phyloP scores from a whole-genome alignment of 2,888 invertebrate genomes.

The Alentia gelatinosa region DNA sequence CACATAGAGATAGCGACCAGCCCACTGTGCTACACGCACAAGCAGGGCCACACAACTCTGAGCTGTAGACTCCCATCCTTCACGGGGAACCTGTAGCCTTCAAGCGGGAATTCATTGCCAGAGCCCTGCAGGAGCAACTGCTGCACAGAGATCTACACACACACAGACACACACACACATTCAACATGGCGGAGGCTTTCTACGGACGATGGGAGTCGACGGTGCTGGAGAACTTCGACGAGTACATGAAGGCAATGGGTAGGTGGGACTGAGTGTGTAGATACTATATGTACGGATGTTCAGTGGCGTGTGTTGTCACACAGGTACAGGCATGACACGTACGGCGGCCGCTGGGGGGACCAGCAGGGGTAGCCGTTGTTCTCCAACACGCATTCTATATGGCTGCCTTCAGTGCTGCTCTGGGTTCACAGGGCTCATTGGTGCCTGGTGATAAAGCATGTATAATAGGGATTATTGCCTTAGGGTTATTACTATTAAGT shows the following conservation, averaged over 20 bases:
- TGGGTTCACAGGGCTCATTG: too few species aligned
- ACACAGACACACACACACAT: not conserved
- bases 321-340: not conserved
- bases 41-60: not conserved
- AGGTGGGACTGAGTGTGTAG: slow-evolving; percentile 58
- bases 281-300: too few species aligned
- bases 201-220: slow-evolving; percentile 90
- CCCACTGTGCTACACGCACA: not conserved
- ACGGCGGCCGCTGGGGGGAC: too few species aligned
- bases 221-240: slow-evolving; percentile 91
- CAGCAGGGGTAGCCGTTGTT: too few species aligned
- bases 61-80: not conserved
- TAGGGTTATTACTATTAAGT: too few species aligned
- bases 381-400: too few species aligned
- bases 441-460: too few species aligned
- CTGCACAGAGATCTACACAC: not conserved
- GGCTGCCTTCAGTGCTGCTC: too few species aligned
- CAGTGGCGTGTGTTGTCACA: not conserved
- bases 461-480: too few species aligned
- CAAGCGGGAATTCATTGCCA: not conserved
- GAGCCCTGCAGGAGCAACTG: not conserved
- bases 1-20: not conserved
- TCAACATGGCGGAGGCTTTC: slow-evolving; percentile 68
- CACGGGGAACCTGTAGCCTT: not conserved
- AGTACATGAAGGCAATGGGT: slow-evolving; percentile 90